Base-by-base conservation (phyloP, 1,140 invertebrate species). In the Leptopilina clavipes region DNA sequence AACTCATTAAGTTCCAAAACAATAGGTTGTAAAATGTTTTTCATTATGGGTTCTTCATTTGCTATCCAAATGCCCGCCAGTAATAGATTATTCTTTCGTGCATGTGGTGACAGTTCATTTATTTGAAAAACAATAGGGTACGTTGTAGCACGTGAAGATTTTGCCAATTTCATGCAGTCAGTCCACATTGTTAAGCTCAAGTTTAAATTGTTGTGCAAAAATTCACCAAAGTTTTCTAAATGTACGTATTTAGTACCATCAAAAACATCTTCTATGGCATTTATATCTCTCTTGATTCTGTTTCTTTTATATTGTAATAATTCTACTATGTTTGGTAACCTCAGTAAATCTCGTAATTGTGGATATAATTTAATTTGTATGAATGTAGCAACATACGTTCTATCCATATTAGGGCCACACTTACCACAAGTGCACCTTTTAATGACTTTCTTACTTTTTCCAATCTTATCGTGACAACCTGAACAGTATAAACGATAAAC, bases 31-130 rank as follows among this genome's bases (percentile, higher is more conserved):
- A 78, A 78, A 56, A 52, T 80, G 17, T 17, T 75, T 80, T 31
- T 31, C 25, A 31, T 31, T 31, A 31, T 31, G 1, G 25, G 25
- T 31, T 31, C 25, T 31, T 31, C 25, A 31, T 31, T 31, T 31
- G 25, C 25, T 31, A 31, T 31, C 25, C 25, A 31, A 3, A 31
- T 31, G 1, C 25, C 25, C 1, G 2, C n/a, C n/a, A n/a, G n/a
- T n/a, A n/a, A n/a, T n/a, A n/a, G n/a, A n/a, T n/a, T n/a, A n/a
- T n/a, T n/a, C 37, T 73, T 71, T 9, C 79, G 52, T 0, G 44
- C 19, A 72, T 76, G 71, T 37, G 79, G 76, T n/a, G 73, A 73
- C 0, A 80, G 65, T 71, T 76, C 79, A n/a, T 74, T 77, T 11
- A 80, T 12, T 22, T 74, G 76, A 2, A 77, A 72, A 37, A 71